phyloP scores from a whole-genome alignment of 2,113 vertebrate species.

The Ptyas mucosa region DNA sequence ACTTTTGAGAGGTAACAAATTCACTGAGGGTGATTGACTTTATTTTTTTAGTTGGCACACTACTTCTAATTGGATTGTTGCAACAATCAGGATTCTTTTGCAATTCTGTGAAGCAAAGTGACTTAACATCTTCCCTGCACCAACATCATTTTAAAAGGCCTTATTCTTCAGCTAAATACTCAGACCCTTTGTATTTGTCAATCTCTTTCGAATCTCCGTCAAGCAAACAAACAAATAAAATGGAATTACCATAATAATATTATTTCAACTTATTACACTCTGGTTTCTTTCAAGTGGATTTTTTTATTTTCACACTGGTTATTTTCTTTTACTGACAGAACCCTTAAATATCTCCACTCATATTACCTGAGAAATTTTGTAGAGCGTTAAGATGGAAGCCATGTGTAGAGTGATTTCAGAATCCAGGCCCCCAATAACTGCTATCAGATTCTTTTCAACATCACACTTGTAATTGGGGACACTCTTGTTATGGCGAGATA shows the following conservation, averaged over 20 bases:
- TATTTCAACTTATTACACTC: not conserved
- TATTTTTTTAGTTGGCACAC: not conserved
- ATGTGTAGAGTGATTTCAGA: not conserved
- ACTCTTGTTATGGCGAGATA: not conserved
- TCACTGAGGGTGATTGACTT: not conserved
- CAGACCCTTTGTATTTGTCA: not conserved
- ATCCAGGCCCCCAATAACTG: not conserved
- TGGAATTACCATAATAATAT: too few species aligned
- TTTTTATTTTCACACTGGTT: not conserved
- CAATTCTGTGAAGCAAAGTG: not conserved
- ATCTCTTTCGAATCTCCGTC: not conserved
- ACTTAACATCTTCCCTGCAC: not conserved
- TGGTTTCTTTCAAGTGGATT: not conserved
- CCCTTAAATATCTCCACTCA: not conserved
- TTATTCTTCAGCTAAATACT: not conserved
- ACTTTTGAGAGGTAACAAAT: not conserved
- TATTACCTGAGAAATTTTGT: constrained; percentile 5
- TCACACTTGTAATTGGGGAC: not conserved
- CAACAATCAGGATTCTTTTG: not conserved
- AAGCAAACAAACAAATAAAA: not conserved
- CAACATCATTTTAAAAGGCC: not conserved
- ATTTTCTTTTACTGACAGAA: not conserved
- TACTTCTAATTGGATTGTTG: not conserved
- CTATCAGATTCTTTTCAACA: not conserved
- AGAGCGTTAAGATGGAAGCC: not conserved